A percentile compares a stretch with the other conserved stretches of the same genome.
These are phyloP conservation scores for Dicyrtomina minuta DNA, from an alignment of 2,888 invertebrate species.

Conservation along the genomic window DNA sequence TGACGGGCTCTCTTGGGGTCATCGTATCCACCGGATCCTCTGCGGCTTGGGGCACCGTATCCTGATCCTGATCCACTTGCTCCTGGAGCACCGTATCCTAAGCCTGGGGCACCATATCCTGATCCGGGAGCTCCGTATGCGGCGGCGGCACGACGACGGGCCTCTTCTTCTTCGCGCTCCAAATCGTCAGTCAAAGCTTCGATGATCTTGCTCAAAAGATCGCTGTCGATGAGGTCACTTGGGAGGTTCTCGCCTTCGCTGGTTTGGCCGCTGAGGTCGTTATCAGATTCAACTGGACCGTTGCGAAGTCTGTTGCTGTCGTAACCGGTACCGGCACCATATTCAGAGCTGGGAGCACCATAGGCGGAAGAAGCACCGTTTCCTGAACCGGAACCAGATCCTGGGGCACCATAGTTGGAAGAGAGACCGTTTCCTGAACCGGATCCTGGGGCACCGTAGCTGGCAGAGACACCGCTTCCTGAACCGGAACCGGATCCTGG, in stretches of 20 bases:
- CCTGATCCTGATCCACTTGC: conserved; percentile 9
- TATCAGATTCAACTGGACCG: neutral
- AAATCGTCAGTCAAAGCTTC: conserved; percentile 3
- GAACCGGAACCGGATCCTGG: neutral
- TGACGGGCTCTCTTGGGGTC: conserved; percentile 2
- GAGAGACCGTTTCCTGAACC: conserved; percentile 1
- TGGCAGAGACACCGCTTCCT: too few species aligned
- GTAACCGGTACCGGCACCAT: neutral
- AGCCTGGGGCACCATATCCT: conserved; percentile 19
- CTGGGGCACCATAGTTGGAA: conserved; percentile 18
- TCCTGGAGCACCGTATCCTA: conserved; percentile 8
- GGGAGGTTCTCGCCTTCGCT: conserved; percentile 20
- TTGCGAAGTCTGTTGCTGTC: conserved; percentile 1
- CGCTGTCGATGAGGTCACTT: conserved; percentile 27
- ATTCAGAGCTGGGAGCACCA: conserved; percentile 5
- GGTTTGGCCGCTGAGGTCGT: too few species aligned
- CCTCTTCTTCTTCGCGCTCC: neutral
- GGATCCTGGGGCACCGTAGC: neutral
- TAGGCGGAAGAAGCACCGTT: neutral
- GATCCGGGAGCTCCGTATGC: conserved; percentile 17
- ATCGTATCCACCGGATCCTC: neutral
- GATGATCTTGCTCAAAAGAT: conserved; percentile 21
- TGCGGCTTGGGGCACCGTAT: neutral
- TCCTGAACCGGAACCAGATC: neutral
- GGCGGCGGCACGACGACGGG: conserved; percentile 2